These are phyloP conservation scores for Ovibos moschatus DNA, from an alignment of 2,113 vertebrate genomes.

Conservation along the genomic window DNA sequence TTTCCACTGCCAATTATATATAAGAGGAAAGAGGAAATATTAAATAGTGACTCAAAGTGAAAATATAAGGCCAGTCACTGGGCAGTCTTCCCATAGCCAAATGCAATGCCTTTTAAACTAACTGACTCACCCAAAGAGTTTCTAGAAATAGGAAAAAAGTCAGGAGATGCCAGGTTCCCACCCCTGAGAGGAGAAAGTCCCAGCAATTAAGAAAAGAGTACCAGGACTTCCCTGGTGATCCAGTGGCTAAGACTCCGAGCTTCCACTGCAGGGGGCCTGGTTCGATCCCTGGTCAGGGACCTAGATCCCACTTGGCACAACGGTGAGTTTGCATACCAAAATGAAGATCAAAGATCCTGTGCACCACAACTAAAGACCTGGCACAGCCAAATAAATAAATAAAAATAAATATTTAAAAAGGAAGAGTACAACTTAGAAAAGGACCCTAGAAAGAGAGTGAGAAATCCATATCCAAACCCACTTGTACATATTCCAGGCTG, in stretches of 20 bases:
- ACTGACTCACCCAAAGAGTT: background rate
- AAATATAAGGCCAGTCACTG: background rate
- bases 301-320: background rate
- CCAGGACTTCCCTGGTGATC: background rate
- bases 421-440: background rate
- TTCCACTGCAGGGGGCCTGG: background rate
- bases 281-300: background rate
- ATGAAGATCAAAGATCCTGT: background rate
- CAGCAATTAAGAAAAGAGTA: background rate
- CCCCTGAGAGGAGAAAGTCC: background rate
- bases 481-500: background rate
- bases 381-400: background rate
- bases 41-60: background rate
- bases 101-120: background rate
- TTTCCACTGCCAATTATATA: background rate
- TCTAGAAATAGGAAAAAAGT: background rate
- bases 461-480: background rate
- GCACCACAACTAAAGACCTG: background rate
- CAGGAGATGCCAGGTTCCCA: background rate
- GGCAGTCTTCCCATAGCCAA: background rate
- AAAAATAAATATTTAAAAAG: background rate
- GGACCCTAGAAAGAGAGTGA: background rate
- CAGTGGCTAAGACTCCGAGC: background rate
- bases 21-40: background rate
- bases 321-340: background rate